Evolutionary conservation across 1,140 invertebrate genomes (phyloP), one percentile per base, ranked within the genome.

Genomic region (Drosophila hydei): DNA sequence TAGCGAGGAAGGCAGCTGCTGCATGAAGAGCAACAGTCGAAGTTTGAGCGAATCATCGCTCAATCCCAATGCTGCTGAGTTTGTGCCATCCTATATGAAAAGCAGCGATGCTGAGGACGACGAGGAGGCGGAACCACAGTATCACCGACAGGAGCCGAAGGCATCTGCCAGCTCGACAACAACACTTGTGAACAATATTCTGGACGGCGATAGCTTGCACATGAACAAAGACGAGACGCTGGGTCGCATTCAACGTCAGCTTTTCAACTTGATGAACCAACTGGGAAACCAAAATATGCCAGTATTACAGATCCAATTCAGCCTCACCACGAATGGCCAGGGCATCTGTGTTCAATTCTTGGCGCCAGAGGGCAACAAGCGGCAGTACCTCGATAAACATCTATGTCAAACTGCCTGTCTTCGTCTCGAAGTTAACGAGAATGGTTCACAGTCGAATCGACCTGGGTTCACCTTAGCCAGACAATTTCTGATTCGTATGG

Each of bases 51-150:
- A 77, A 11, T 76, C 47, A n/a, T 70, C 72, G 1, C 67, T 85
- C 0, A 85, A 85, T 50, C 81, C 81, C 4, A 62, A 81, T 48
- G 81, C 81, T 0, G 36, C 61, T n/a, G 81, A 77, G 8, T 85
- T 85, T 40, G 75, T 85, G 40, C 81, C 81, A 6, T 77, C 63
- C 12, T 42, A 43, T 42, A 14, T 58, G 14, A 73, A 58, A 21
- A 42, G 27, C 27, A 23, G 23, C 30, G 16, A 48, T 36, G 43
- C 5, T 11, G 25, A 50, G 14, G 14, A 36, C 1, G 25, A 47
- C 2, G 33, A 54, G 0, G 6, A 33, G 1, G 12, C 16, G 1
- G 23, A 25, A 11, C n/a, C 11, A 2, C 43, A 27, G 1, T 11
- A 30, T 1, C 23, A 50, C 6, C n/a, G 21, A 9, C n/a, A 9